Evolutionary conservation across 1,140 invertebrate genomes (phyloP), one percentile per base, ranked within the genome.

Genomic region (Solenopsis invicta): DNA sequence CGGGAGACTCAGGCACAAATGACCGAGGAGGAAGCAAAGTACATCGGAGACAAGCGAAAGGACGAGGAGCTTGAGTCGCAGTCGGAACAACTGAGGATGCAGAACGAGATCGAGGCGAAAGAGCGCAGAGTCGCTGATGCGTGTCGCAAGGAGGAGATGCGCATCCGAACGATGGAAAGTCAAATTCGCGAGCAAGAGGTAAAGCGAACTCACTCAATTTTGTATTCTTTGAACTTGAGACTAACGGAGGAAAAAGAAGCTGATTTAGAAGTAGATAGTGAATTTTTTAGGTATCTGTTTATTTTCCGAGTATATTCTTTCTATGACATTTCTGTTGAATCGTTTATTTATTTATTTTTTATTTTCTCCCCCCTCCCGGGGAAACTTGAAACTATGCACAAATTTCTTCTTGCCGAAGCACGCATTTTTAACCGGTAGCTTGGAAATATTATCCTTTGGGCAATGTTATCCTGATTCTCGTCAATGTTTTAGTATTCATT

Each of bases 171-270:
- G 71, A 95, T 96, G 54, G 96, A 97, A 87, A 96, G 94, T 80
- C 96, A 96, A 91, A 96, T 96, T 88, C 94, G 95, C 59, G 95
- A 96, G 59, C 96, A 96, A 91, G 96, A 96, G 92, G 96, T 96
- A 89, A 75, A 87, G 84, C 48, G 0, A 45, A 34, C 8, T 37
- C 34, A 3, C 13, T 69, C 21, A 10, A 37, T 34, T 62, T 75
- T 84, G 45, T 45, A 48, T 74, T 80, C 5, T 21, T 61, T 24
- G n/a, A 21, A 45, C 41, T 41, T 54, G 72, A 74, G 29, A 37
- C 52, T 84, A 62, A 61, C 24, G 8, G 52, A 61, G 54, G 12
- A 81, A 56, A 84, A n/a, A 74, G 2, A 62, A 29, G 13, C 24
- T 24, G n/a, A 75, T 75, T 78, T 72, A 61, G 16, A 84, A 84